Percentiles rank a stretch among this genome's conserved stretches.
These are phyloP conservation scores for Tachyglossus aculeatus DNA, from an alignment of 2,797 vertebrate species.

Conservation along the genomic window DNA sequence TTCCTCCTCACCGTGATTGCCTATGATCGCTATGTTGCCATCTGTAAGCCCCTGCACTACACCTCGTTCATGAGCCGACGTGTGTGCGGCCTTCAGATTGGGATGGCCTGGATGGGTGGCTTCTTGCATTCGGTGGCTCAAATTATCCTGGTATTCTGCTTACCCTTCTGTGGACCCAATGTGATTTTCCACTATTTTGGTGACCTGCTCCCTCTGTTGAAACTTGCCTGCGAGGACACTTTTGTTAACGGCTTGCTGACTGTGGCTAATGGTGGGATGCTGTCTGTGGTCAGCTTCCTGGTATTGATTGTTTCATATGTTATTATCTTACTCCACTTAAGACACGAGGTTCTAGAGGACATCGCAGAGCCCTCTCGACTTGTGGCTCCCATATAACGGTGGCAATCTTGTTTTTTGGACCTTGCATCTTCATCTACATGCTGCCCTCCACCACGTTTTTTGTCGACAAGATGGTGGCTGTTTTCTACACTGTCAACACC, in stretches of 20 bases:
- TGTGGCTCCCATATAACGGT: conserved; percentile 39
- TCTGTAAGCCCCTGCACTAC: conserved; percentile 40
- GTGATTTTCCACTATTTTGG: conserved; percentile 40
- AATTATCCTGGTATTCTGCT: conserved; percentile 2
- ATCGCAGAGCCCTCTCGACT: too few relatives aligned
- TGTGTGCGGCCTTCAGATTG: not conserved
- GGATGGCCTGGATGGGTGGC: not conserved
- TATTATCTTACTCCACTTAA: too few relatives aligned
- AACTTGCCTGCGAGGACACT: conserved; percentile 34
- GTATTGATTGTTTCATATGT: too few relatives aligned
- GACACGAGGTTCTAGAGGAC: too few relatives aligned
- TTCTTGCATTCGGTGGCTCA: conserved; percentile 27
- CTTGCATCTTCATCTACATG: conserved; percentile 38
- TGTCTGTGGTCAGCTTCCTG: too few relatives aligned
- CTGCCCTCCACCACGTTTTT: conserved; percentile 32
- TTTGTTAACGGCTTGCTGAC: conserved; percentile 17
- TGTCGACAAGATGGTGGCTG: conserved; percentile 37
- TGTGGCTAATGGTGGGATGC: conserved; percentile 33
- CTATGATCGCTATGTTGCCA: not conserved
- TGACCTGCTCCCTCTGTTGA: conserved; percentile 33
- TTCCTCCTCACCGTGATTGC: conserved; percentile 46
- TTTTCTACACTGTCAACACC: conserved; percentile 44
- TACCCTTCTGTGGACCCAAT: conserved; percentile 42
- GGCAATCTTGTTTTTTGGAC: conserved; percentile 28
- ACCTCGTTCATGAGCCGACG: not conserved